These are phyloP conservation scores for Pachydiplax longipennis DNA, from an alignment of 2,888 invertebrate genomes.

Conservation along the genomic window DNA sequence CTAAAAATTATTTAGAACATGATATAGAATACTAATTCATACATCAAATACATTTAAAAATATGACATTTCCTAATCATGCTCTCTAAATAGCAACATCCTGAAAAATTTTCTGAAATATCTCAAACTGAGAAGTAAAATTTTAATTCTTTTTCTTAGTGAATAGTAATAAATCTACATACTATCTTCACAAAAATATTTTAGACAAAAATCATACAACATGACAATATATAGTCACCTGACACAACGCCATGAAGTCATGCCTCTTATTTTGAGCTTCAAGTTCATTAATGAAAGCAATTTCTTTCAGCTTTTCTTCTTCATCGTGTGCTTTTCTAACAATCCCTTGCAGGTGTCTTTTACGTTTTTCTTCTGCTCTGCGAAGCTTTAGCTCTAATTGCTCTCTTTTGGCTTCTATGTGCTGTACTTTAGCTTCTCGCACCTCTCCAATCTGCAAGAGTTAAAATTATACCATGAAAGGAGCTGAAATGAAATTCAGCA, in stretches of 20 bases:
- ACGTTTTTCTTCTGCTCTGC: constrained; percentile 91
- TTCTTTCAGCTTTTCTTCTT: constrained; percentile 95
- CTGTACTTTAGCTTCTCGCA: constrained; percentile 80
- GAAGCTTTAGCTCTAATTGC: constrained; percentile 77
- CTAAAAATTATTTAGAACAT: too few relatives aligned
- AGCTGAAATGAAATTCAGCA: too few relatives aligned
- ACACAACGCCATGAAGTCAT: constrained; percentile 86
- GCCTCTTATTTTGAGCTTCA: constrained; percentile 91
- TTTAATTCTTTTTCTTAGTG: too few relatives aligned
- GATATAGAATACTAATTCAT: too few relatives aligned
- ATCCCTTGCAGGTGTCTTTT: constrained; percentile 82
- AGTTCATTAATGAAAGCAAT: constrained; percentile 97
- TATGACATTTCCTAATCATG: too few relatives aligned
- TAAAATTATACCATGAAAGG: background rate
- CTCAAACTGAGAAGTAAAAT: too few relatives aligned
- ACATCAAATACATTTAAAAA: too few relatives aligned
- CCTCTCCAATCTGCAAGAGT: constrained; percentile 63
- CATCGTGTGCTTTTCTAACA: constrained; percentile 95
- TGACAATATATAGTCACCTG: constrained; percentile 66
- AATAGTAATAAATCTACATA: too few relatives aligned
- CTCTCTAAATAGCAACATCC: too few relatives aligned
- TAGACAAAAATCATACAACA: background rate
- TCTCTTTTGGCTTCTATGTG: constrained; percentile 76
- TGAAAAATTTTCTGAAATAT: too few relatives aligned
- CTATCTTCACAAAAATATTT: too few relatives aligned